phyloP scores from a whole-genome alignment of 1,140 invertebrate genomes.

The Phymastichus coffea region DNA sequence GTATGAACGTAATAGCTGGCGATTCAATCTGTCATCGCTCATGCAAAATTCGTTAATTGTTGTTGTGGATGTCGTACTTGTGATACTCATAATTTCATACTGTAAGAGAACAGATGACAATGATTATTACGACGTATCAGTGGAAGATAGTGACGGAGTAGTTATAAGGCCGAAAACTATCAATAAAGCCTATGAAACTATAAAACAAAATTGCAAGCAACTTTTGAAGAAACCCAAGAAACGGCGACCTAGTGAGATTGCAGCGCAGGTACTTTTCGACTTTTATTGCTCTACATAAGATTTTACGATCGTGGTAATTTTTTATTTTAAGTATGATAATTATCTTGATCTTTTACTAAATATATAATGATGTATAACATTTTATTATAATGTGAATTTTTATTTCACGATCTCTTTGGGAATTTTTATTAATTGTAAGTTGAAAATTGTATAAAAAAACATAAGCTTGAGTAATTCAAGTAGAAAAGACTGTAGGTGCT shows the following conservation, averaged over 20 bases:
- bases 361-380: no score
- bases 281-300: no score
- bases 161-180: not conserved
- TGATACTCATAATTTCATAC: constrained; percentile 55
- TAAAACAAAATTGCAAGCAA: constrained; percentile 25
- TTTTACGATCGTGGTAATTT: no score
- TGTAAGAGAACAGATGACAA: constrained; percentile 47
- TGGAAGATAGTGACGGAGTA: constrained; percentile 21
- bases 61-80: constrained; percentile 56
- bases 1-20: constrained; percentile 67
- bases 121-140: not conserved
- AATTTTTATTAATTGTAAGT: not conserved
- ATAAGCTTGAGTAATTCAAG: no score
- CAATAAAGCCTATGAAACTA: constrained; percentile 14
- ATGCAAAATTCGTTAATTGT: constrained; percentile 59
- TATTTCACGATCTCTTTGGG: no score
- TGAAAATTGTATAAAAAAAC: no score
- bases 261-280: constrained; percentile 73
- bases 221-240: constrained; percentile 54
- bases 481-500: no score
- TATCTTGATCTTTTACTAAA: no score
- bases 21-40: constrained; percentile 60
- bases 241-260: constrained; percentile 75
- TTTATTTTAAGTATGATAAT: no score
- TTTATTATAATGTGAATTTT: no score